Evolutionary conservation across 2,888 invertebrate species (phyloP), one percentile per base, ranked within the genome.

Genomic region (Drosophila peninsularis): DNA sequence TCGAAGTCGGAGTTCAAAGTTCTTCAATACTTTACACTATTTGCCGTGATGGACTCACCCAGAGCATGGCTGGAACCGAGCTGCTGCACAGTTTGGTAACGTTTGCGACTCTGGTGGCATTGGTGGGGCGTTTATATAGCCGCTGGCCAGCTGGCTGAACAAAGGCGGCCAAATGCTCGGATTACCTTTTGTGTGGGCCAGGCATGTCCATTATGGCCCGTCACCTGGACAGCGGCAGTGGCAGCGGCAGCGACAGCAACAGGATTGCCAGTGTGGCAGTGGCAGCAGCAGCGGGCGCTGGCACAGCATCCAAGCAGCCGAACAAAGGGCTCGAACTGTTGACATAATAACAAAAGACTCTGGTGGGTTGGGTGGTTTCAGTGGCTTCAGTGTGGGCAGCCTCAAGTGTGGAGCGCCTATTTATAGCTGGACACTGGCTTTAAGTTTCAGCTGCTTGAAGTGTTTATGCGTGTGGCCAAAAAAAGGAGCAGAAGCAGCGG

Each of bases 161-260:
- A 89, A 90, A 73, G 52, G 65, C 32, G 53, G 44, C 45, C 53
- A 62, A 54, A n/a, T 52, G 68, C 86, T 89, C 90, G 62, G 77
- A 78, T 89, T 89, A 89, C 89, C 90, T 88, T 80, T 87, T 82
- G 88, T 85, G 67, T 57, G 61, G 21, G 53, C 13, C 27, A 10
- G 36, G 65, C 63, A 45, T 65, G 75, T 88, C 83, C 83, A 84
- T 84, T 88, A 88, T 64, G 72, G 56, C 32, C 54, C 87, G 87
- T 83, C 83, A 88, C 89, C 87, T 84, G 83, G 88, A 71, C 83
- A 72, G 79, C 42, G 41, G 57, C 27, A 24, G 36, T 37, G 47
- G 21, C 27, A 24, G 5, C 4, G 24, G 24, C 24, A 30, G 17
- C 41, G 47, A 14, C 44, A 45, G 24, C 32, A 50, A 5, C 39